phyloP scores from a whole-genome alignment of 2,113 vertebrate genomes.

The Tachycineta bicolor region DNA sequence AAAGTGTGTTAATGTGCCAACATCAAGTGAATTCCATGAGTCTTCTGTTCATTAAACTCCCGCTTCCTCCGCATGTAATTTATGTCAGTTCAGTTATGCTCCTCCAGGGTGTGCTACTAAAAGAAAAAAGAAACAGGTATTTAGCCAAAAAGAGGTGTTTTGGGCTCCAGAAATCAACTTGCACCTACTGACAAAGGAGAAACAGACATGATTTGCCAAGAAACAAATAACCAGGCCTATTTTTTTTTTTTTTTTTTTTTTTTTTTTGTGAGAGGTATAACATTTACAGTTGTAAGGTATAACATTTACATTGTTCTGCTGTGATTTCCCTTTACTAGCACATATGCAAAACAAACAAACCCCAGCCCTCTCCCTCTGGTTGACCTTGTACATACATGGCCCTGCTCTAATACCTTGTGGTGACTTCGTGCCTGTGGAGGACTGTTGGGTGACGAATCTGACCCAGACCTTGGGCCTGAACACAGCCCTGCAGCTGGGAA shows the following conservation, averaged over 20 bases:
- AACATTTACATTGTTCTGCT: constrained; percentile 62
- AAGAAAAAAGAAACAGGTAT: constrained; percentile 62
- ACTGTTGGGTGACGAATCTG: background rate
- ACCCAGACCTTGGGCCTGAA: background rate
- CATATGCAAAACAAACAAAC: background rate
- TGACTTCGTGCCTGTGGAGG: background rate
- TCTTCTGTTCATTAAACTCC: constrained; percentile 77
- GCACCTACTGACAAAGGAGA: constrained; percentile 78
- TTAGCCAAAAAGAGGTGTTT: constrained; percentile 76
- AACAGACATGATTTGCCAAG: constrained; percentile 71
- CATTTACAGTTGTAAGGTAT: constrained; percentile 22
- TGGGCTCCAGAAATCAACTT: constrained; percentile 77
- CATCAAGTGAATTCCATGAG: constrained; percentile 79
- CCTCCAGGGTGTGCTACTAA: constrained; percentile 78
- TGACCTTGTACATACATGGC: background rate
- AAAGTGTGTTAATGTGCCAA: constrained; percentile 79
- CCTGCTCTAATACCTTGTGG: background rate
- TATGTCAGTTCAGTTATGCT: constrained; percentile 75
- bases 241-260: background rate
- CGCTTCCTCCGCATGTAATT: constrained; percentile 75
- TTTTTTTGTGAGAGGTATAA: background rate
- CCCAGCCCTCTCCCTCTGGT: background rate
- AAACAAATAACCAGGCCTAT: constrained; percentile 70
- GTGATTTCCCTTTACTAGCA: constrained; percentile 40
- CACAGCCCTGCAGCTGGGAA: constrained; percentile 2